Evolutionary conservation across 1,140 invertebrate species (phyloP), one percentile per base, ranked within the genome.

Genomic region (Pinna nobilis): DNA sequence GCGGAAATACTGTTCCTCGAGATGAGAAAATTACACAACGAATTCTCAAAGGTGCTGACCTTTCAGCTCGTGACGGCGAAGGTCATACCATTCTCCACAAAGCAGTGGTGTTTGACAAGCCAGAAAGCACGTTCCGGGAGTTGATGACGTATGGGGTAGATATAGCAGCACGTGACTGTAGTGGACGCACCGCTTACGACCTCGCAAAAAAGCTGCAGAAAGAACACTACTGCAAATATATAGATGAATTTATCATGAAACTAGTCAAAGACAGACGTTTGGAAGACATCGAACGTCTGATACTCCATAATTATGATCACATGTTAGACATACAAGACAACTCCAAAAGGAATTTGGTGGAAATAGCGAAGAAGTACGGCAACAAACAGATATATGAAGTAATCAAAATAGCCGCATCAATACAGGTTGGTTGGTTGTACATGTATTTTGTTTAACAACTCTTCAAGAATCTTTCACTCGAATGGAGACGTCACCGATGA

Each of bases 41-140:
- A 15, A 70, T 84, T 5, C 64, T 84, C 11, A 55, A 69, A 68
- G 81, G 74, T 20, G 76, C 76, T 20, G 80, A 84, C 65, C 57
- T 84, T 5, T 57, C 66, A 11, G 72, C 77, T 20, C 49, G 82
- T 11, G 81, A 84, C 44, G 49, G 39, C 4, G 53, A 74, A 2
- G 82, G 82, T 5, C 81, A 82, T 49, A 82, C 78, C n/a, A 78
- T 82, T 33, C 70, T 84, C 15, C 79, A 82, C 64, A 73, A 74
- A 37, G 79, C 77, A 3, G 74, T 84, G 7, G 41, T 49, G n/a
- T 53, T 73, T 23, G 61, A 80, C 50, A 51, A 77, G 25, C 55
- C 80, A 33, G 65, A 74, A 25, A 66, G 53, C 25, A 74, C 74
- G 11, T 51, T 82, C 23, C 64, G 73, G 41, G 55, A 67, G 39